phyloP scores from a whole-genome alignment of 1,140 invertebrate genomes.

The Drosophila equinoxialis region DNA sequence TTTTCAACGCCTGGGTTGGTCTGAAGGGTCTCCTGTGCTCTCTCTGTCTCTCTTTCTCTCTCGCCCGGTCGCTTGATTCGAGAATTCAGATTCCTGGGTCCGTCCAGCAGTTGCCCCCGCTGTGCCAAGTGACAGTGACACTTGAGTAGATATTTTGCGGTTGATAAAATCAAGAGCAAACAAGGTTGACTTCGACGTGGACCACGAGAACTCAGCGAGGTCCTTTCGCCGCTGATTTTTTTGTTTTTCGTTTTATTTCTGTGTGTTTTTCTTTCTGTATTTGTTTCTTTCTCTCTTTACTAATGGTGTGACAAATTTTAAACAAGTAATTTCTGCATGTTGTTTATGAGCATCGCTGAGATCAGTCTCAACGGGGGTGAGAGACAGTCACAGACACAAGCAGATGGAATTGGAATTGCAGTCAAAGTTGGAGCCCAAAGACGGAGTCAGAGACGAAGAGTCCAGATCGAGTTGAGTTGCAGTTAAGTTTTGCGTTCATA shows the following conservation, averaged over 20 bases:
- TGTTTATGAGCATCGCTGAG: slow-evolving; percentile 74
- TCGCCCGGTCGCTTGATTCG: slow-evolving; percentile 53
- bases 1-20: slow-evolving; percentile 76
- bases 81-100: slow-evolving; percentile 20
- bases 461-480: slow-evolving; percentile 31
- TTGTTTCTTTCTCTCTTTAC: slow-evolving; percentile 53
- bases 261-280: background rate
- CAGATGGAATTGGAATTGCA: slow-evolving; percentile 7
- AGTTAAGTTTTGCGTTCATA: slow-evolving; percentile 54
- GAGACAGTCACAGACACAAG: slow-evolving; percentile 7
- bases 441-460: slow-evolving; percentile 2
- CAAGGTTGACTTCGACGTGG: slow-evolving; percentile 48
- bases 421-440: slow-evolving; percentile 15
- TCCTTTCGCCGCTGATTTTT: slow-evolving; percentile 74
- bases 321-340: slow-evolving; percentile 82
- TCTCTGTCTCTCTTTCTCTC: slow-evolving; percentile 17
- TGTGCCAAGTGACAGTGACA: slow-evolving; percentile 80
- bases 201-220: slow-evolving; percentile 57
- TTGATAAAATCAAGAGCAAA: slow-evolving; percentile 82
- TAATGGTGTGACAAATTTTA: slow-evolving; percentile 82
- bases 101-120: slow-evolving; percentile 54
- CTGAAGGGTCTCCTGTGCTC: background rate
- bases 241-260: slow-evolving; percentile 19
- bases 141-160: slow-evolving; percentile 81
- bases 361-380: slow-evolving; percentile 67